Base-by-base conservation (phyloP, 1,140 invertebrate genomes). In the Pectinophora gossypiella region DNA sequence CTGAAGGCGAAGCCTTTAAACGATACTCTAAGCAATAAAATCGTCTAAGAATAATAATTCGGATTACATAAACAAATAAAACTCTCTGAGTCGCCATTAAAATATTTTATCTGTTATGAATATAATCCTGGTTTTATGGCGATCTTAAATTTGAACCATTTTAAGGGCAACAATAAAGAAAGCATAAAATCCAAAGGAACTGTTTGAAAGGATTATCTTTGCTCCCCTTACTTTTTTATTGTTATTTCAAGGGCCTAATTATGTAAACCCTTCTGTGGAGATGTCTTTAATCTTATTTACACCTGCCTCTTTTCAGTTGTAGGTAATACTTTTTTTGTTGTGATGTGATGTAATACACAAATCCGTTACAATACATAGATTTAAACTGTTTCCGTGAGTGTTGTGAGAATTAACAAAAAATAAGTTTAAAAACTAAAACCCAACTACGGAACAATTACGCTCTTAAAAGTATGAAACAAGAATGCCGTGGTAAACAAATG, bases 21-120 rank as follows among this genome's bases (percentile, higher is more conserved):
- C 16, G 16, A 40, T 40, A 40, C 16, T 15, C n/a, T 50, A 64
- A 63, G 59, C 74, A 69, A 69, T 81, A 83, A 83, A 83, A 76
- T 64, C 61, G 61, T 59, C 64, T 67, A 64, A 72, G 65, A 79
- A 80, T 72, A 80, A 82, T 82, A 81, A 81, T 68, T 71, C 56
- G 67, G 68, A 79, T 78, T 76, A 80, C 73, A 79, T 71, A 81
- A 79, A 73, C 77, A 76, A 78, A 85, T 81, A 79, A 81, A 85
- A 81, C 68, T 66, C 66, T 62, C 62, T 64, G 61, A 69, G 59
- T 64, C 56, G 64, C 71, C 64, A 65, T 84, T 81, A 84, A 82
- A 85, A 80, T 85, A 83, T 81, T 85, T 81, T 85, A 85, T 85
- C 74, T 83, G 73, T 81, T 85, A 85, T 85, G 81, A 85, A 85